These are phyloP conservation scores for Acleris laterana DNA, from an alignment of 2,888 invertebrate species.

Conservation along the genomic window DNA sequence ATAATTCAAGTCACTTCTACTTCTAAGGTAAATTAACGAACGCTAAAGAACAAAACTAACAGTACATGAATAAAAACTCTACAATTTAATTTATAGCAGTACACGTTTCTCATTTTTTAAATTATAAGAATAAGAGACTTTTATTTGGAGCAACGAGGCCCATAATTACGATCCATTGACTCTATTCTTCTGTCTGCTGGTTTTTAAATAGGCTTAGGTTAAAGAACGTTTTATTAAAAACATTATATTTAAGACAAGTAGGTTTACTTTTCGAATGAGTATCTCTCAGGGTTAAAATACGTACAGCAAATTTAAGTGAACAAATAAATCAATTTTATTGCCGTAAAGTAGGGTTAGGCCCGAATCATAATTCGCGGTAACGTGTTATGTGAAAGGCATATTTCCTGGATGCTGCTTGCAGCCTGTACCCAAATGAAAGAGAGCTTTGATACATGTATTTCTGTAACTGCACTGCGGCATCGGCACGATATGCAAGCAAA, in stretches of 20 bases:
- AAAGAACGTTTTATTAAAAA: too few species aligned
- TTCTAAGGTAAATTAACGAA: not conserved
- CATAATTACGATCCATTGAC: too few species aligned
- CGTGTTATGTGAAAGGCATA: slow-evolving; percentile 67
- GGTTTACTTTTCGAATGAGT: too few species aligned
- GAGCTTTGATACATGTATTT: slow-evolving; percentile 76
- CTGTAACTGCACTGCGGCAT: slow-evolving; percentile 78
- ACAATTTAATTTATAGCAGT: not conserved
- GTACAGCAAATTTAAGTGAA: slow-evolving; percentile 22
- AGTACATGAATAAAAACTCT: not conserved
- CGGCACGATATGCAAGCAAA: slow-evolving; percentile 60
- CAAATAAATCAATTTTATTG: slow-evolving; percentile 44
- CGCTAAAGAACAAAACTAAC: slow-evolving; percentile 21
- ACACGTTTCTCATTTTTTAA: not conserved
- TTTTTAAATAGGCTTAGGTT: too few species aligned
- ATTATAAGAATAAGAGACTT: not conserved
- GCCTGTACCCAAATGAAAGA: slow-evolving; percentile 72
- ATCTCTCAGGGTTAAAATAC: slow-evolving; percentile 1
- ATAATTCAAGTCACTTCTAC: slow-evolving; percentile 15
- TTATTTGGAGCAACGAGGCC: too few species aligned
- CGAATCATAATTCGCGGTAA: slow-evolving; percentile 62
- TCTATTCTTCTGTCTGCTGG: too few species aligned
- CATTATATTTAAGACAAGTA: too few species aligned
- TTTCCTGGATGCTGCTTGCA: slow-evolving; percentile 59
- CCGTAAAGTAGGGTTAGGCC: slow-evolving; percentile 47